These are phyloP conservation scores for Theristus sp. DNA, from an alignment of 2,888 invertebrate species.

Conservation along the genomic window DNA sequence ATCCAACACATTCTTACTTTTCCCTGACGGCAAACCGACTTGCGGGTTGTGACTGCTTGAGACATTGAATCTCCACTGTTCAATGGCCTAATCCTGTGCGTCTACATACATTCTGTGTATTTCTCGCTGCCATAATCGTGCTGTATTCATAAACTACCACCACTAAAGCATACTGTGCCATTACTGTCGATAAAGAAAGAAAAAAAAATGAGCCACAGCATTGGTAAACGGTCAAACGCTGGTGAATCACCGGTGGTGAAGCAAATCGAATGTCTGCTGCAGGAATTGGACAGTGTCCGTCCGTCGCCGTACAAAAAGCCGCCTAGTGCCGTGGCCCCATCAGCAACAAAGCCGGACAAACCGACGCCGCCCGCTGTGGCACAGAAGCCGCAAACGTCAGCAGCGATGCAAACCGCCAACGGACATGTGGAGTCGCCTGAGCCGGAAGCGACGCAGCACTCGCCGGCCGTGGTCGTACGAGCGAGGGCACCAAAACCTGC, in stretches of 20 bases:
- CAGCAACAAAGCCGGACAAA: neutral
- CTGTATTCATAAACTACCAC: no score
- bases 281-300: neutral
- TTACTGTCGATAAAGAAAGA: no score
- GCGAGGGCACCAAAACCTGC: constrained; percentile 13
- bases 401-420: neutral
- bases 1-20: no score
- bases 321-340: neutral
- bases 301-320: neutral
- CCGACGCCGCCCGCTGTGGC: neutral
- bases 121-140: no score
- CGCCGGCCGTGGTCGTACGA: neutral
- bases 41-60: no score
- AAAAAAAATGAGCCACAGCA: no score
- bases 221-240: neutral
- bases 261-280: neutral
- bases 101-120: no score
- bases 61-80: no score
- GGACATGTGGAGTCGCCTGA: no score
- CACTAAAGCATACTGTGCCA: no score
- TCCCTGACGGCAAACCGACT: no score
- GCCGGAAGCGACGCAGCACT: neutral
- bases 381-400: neutral
- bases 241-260: neutral
- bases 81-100: no score